Conservation (phyloP, 2,113 vertebrate species). For the Pipa parva region DNA sequence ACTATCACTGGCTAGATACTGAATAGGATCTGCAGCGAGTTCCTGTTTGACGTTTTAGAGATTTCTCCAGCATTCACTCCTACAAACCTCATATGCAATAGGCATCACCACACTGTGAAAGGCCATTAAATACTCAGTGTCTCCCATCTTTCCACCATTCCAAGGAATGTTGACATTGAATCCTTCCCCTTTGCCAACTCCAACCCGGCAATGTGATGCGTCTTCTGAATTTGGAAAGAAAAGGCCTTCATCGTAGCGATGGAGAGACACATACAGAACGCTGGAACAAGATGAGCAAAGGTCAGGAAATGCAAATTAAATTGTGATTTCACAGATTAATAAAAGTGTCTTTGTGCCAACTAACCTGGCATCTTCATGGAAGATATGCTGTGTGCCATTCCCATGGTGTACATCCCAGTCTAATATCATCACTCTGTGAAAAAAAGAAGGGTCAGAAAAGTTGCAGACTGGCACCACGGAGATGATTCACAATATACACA, state of each 20-base stretch:
- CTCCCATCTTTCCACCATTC: conserved; percentile 73
- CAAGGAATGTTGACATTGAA: conserved; percentile 85
- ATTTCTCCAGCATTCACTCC: not conserved
- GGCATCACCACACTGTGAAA: conserved; percentile 80
- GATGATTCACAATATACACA: not conserved
- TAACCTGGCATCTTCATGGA: conserved; percentile 80
- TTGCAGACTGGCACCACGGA: not conserved
- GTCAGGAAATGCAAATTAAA: not conserved
- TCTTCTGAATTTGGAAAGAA: conserved; percentile 81
- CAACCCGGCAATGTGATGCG: conserved; percentile 62
- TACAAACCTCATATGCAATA: conserved; percentile 73
- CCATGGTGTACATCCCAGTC: conserved; percentile 91
- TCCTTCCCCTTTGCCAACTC: conserved; percentile 63
- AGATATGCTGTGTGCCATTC: conserved; percentile 88
- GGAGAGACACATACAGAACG: conserved; percentile 80
- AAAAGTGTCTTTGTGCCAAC: not conserved
- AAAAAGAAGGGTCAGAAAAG: not conserved
- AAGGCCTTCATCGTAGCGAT: conserved; percentile 76
- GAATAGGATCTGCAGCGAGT: no score
- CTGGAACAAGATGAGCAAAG: conserved; percentile 39
- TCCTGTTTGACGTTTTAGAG: no score
- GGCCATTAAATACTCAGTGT: conserved; percentile 77
- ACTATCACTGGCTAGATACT: not conserved
- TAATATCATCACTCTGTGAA: conserved; percentile 73
- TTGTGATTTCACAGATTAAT: no score